phyloP scores from a whole-genome alignment of 2,888 invertebrate species.

The Thereva unica region DNA sequence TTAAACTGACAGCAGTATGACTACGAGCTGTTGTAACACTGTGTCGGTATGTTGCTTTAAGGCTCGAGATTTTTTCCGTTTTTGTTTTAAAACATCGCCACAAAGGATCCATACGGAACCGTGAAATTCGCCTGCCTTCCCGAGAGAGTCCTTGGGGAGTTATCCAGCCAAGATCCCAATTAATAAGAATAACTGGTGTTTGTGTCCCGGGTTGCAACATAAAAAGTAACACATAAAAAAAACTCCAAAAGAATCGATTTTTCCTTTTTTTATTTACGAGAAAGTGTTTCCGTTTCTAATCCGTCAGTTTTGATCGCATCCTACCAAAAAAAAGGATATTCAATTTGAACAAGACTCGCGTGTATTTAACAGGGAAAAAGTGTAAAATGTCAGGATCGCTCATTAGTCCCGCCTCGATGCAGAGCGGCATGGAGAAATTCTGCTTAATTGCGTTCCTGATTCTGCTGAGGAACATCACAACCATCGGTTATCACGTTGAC shows the following conservation, averaged over 20 bases:
- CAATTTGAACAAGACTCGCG: too few relatives aligned
- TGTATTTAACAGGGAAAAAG: too few relatives aligned
- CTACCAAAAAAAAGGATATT: too few relatives aligned
- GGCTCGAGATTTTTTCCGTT: slow-evolving; percentile 12
- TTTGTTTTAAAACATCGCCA: slow-evolving; percentile 17
- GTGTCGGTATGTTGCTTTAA: slow-evolving; percentile 18
- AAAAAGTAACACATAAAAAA: too few relatives aligned
- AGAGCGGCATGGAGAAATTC: slow-evolving; percentile 9
- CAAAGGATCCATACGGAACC: slow-evolving; percentile 10
- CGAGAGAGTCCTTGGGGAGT: slow-evolving; percentile 2
- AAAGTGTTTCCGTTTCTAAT: too few relatives aligned
- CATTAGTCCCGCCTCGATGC: slow-evolving; percentile 1
- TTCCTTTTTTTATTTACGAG: too few relatives aligned
- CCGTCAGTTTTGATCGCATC: too few relatives aligned
- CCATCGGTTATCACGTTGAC: slow-evolving; percentile 42
- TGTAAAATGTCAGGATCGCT: slow-evolving; percentile 14
- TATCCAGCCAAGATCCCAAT: neutral
- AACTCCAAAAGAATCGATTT: too few relatives aligned
- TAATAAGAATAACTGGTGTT: neutral
- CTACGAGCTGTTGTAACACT: slow-evolving; percentile 9
- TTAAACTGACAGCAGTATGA: too few relatives aligned
- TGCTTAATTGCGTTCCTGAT: slow-evolving; percentile 32
- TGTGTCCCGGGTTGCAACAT: too few relatives aligned
- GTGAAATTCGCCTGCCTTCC: slow-evolving; percentile 15
- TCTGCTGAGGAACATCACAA: slow-evolving; percentile 33